These are phyloP conservation scores for Neogale vison DNA, from an alignment of 2,113 vertebrate species.

Conservation along the genomic window DNA sequence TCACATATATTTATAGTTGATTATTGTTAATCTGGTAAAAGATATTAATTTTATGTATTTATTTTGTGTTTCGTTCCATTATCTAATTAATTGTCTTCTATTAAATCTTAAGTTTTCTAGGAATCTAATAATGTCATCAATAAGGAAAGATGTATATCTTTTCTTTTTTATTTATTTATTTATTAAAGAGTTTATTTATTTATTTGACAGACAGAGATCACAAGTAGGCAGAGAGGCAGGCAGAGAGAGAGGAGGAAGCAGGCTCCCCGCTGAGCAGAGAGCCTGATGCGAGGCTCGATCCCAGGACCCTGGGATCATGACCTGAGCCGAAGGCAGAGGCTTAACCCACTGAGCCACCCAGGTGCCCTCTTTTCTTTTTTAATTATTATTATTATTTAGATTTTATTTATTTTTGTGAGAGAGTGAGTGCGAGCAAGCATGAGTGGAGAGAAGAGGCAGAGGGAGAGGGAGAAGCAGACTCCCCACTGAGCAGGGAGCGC, in stretches of 20 bases:
- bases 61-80: background rate
- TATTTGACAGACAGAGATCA: no score
- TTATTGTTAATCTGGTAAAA: background rate
- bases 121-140: background rate
- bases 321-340: no score
- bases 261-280: no score
- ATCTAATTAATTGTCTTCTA: slow-evolving; percentile 15
- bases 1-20: background rate
- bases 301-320: no score
- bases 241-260: no score
- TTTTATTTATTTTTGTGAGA: background rate
- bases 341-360: no score
- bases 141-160: background rate
- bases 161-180: background rate
- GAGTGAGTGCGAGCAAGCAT: background rate
- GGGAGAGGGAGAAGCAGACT: no score
- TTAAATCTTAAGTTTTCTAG: background rate
- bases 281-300: no score
- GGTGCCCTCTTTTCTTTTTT: background rate
- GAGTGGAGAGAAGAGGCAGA: no score
- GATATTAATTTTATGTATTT: background rate
- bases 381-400: background rate
- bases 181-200: background rate
- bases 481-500: background rate
- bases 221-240: no score